Conservation (phyloP, 2,113 vertebrate genomes). For the Nematolebias whitei region DNA sequence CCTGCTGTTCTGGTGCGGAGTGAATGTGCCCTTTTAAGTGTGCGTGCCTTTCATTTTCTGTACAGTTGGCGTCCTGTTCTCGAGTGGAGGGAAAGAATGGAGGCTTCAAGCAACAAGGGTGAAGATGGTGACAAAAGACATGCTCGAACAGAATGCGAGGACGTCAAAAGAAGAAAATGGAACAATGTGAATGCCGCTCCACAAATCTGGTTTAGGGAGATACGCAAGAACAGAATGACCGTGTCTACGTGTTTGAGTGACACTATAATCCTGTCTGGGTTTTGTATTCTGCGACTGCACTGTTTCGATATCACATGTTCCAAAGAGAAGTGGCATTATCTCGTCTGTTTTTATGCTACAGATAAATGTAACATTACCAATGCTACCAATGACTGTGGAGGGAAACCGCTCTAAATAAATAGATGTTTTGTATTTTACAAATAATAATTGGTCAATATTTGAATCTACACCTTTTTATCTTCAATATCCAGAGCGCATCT, state of each 20-base stretch:
- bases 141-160: constrained; percentile 19
- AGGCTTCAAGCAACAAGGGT: constrained; percentile 14
- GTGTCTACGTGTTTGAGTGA: not conserved
- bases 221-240: constrained; percentile 24
- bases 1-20: constrained; percentile 20
- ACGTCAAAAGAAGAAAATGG: constrained; percentile 25
- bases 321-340: constrained; percentile 6
- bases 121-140: constrained; percentile 23
- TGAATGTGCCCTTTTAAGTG: not conserved
- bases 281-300: constrained; percentile 23
- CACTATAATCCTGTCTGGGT: constrained; percentile 3
- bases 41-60: constrained; percentile 1
- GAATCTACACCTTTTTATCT: not conserved
- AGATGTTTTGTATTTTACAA: not conserved
- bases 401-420: not conserved
- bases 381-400: constrained; percentile 13
- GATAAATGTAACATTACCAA: constrained; percentile 14
- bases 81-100: not conserved
- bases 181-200: constrained; percentile 21
- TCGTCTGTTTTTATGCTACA: not conserved
- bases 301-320: constrained; percentile 40
- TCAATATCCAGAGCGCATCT: not conserved
- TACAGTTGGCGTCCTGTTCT: constrained; percentile 3
- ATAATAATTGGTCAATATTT: too few species aligned
- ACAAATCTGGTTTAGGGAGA: constrained; percentile 32